Conservation (phyloP, 2,888 invertebrate genomes). For the Cheilosia pagana region DNA sequence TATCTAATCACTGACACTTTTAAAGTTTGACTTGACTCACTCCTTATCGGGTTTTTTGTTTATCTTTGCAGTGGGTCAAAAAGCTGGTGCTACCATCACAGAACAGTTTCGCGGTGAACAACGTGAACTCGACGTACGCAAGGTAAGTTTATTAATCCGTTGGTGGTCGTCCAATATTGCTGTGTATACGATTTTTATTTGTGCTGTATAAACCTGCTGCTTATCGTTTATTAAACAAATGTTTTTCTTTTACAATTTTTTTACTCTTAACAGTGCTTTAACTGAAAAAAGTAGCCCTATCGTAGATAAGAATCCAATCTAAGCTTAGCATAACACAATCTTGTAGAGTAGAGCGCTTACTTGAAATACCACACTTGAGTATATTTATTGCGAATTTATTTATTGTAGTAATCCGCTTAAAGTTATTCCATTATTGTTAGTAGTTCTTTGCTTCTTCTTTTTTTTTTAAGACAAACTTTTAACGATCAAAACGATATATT, state of each 20-base stretch:
- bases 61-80: constrained; percentile 84
- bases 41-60: constrained; percentile 21
- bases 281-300: constrained; percentile 48
- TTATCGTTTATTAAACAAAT: constrained; percentile 37
- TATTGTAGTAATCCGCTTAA: constrained; percentile 50
- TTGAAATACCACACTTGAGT: constrained; percentile 42
- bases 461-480: constrained; percentile 19
- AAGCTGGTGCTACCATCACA: constrained; percentile 86
- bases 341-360: constrained; percentile 29
- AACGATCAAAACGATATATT: constrained; percentile 40
- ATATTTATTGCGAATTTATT: constrained; percentile 60
- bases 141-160: constrained; percentile 84
- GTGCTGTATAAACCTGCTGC: constrained; percentile 62
- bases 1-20: constrained; percentile 19
- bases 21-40: constrained; percentile 3
- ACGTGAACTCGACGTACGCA: constrained; percentile 85
- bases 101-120: constrained; percentile 84
- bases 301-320: constrained; percentile 64
- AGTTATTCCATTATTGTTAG: constrained; percentile 57
- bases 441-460: neutral
- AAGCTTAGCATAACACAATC: constrained; percentile 49
- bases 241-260: constrained; percentile 42
- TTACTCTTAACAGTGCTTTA: constrained; percentile 68
- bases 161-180: neutral
- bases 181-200: constrained; percentile 7